A percentile compares a stretch with the other conserved stretches of the same genome.
Conservation (phyloP, 92 coral and sea anemone genomes). For the Epizoanthus scotinus region DNA sequence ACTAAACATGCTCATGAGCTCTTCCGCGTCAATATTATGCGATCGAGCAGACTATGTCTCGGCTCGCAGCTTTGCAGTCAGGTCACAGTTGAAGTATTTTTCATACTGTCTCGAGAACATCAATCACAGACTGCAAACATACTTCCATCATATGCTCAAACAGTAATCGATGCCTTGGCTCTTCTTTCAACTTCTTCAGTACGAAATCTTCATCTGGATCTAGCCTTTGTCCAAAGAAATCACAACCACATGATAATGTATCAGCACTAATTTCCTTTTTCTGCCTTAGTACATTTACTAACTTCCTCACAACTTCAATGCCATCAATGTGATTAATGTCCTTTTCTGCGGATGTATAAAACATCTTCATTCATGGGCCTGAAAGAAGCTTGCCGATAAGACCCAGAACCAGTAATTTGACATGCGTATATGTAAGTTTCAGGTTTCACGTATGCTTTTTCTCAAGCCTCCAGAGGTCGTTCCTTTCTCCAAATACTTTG, state of each 20-base stretch:
- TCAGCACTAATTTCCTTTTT: neutral
- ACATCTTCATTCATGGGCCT: neutral
- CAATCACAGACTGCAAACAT: neutral
- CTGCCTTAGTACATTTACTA: neutral
- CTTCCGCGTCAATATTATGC: constrained; percentile 27
- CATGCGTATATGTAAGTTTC: too few species aligned
- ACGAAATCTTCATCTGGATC: neutral
- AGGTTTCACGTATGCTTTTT: neutral
- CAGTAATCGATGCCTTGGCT: neutral
- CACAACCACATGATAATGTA: neutral
- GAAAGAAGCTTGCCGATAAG: neutral
- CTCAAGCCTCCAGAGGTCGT: constrained; percentile 2
- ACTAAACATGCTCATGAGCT: constrained; percentile 15
- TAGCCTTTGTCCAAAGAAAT: neutral
- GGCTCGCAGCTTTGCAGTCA: constrained; percentile 9
- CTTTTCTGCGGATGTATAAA: neutral
- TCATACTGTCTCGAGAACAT: constrained; percentile 29
- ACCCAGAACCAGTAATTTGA: too few species aligned
- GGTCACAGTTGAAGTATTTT: constrained; percentile 1
- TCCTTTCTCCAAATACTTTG: neutral
- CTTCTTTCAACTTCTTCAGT: neutral
- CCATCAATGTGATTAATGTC: neutral
- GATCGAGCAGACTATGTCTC: constrained; percentile 24
- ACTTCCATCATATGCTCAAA: too few species aligned
- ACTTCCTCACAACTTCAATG: neutral